Conservation (phyloP, 2,113 vertebrate species). For the Miniopterus natalensis region DNA sequence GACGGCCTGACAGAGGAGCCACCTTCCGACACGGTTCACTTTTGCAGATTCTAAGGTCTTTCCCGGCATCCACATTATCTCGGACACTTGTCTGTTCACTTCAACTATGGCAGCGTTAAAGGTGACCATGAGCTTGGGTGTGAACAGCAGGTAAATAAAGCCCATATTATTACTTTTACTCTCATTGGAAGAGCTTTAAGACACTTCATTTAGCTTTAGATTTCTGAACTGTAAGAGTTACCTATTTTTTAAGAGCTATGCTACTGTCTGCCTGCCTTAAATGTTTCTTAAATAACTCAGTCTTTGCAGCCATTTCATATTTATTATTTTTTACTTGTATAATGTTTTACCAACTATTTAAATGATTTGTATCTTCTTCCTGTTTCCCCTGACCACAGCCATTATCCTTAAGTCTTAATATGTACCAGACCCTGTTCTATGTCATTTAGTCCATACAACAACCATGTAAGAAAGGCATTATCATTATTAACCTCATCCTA, state of each 20-base stretch:
- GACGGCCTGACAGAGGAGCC: neutral
- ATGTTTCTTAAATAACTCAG: neutral
- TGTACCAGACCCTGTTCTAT: neutral
- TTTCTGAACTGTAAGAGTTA: neutral
- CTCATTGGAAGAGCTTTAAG: neutral
- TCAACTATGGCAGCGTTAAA: neutral
- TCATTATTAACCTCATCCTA: neutral
- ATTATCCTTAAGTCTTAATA: neutral
- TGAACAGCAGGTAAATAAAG: neutral
- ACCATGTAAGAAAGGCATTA: neutral
- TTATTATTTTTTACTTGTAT: neutral
- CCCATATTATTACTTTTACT: neutral
- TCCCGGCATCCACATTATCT: neutral
- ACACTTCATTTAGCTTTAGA: neutral
- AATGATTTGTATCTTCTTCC: neutral
- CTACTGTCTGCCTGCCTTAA: neutral
- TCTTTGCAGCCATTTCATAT: neutral
- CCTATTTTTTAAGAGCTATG: neutral
- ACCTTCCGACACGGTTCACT: neutral
- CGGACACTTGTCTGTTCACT: neutral
- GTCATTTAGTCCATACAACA: neutral
- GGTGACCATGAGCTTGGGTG: neutral
- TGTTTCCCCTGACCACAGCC: neutral
- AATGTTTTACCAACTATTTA: conserved; percentile 7
- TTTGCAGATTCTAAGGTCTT: neutral